A percentile compares a stretch with the other conserved stretches of the same genome.
Evolutionary conservation across 2,113 vertebrate species (phyloP).

Genomic region (Catharus bicknelli): DNA sequence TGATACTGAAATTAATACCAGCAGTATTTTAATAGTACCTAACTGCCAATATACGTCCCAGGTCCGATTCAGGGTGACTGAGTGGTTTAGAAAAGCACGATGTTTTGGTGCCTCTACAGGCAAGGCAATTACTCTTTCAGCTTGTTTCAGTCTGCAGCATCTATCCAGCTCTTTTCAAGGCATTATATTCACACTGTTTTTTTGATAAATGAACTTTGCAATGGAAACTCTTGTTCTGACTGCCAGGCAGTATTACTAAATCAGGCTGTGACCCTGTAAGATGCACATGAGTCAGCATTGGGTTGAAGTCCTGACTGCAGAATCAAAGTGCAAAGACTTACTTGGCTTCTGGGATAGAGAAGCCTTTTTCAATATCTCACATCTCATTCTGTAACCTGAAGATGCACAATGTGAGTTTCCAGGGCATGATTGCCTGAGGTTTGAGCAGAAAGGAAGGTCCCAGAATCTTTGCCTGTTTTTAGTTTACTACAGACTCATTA

Average conservation of each 20-base stretch:
- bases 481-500: not conserved
- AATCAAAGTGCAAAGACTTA: not conserved
- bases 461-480: not conserved
- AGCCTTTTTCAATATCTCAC: not conserved
- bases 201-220: not conserved
- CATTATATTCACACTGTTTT: not conserved
- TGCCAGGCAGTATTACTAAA: not conserved
- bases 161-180: not conserved
- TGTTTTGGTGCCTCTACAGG: not conserved
- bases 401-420: not conserved
- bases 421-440: not conserved
- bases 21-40: not conserved
- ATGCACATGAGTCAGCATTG: not conserved
- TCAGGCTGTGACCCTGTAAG: not conserved
- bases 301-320: not conserved
- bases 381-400: not conserved
- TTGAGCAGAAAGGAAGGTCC: not conserved
- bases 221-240: not conserved
- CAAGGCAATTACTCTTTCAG: not conserved
- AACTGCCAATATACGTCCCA: not conserved
- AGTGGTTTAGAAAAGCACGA: not conserved
- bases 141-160: not conserved
- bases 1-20: not conserved
- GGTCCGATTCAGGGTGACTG: not conserved
- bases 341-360: not conserved